A percentile compares a stretch with the other conserved stretches of the same genome.
These are phyloP conservation scores for Drosophila subquinaria DNA, from an alignment of 2,888 invertebrate species.

Conservation along the genomic window DNA sequence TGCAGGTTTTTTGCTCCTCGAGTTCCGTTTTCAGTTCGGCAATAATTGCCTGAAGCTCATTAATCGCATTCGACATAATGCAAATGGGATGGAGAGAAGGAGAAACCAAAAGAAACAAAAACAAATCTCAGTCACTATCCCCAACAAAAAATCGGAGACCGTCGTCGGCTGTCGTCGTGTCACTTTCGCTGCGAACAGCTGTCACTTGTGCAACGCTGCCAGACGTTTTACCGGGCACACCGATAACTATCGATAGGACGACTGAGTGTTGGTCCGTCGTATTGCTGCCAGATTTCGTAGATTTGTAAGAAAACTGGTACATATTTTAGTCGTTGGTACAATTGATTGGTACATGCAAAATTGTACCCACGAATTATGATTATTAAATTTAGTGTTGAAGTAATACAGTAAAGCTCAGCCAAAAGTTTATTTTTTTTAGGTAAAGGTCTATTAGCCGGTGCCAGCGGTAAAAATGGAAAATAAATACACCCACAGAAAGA, in stretches of 20 bases:
- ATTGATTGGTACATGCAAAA: too few relatives aligned
- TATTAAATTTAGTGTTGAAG: too few relatives aligned
- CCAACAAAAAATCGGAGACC: not conserved
- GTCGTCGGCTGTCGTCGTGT: slow-evolving; percentile 65
- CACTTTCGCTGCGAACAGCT: slow-evolving; percentile 56
- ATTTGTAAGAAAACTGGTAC: too few relatives aligned
- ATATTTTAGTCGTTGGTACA: too few relatives aligned
- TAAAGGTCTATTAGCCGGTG: too few relatives aligned
- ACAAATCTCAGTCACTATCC: slow-evolving; percentile 14
- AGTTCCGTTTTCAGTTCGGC: slow-evolving; percentile 89
- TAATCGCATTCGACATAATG: slow-evolving; percentile 88
- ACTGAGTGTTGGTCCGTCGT: too few relatives aligned
- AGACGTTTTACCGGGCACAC: not conserved
- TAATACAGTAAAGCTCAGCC: too few relatives aligned
- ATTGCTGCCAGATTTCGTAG: too few relatives aligned
- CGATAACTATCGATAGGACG: slow-evolving; percentile 21
- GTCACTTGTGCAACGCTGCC: slow-evolving; percentile 38
- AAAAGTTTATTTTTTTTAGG: too few relatives aligned
- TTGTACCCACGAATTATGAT: too few relatives aligned
- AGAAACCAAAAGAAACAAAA: slow-evolving; percentile 13
- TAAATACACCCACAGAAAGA: too few relatives aligned
- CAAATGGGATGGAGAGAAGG: not conserved
- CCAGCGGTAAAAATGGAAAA: too few relatives aligned
- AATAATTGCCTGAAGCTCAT: slow-evolving; percentile 88
- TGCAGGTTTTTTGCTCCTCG: slow-evolving; percentile 82